A percentile compares a stretch with the other conserved stretches of the same genome.
These are phyloP conservation scores for Brachyhypopomus gauderio DNA, from an alignment of 2,113 vertebrate species.

Conservation along the genomic window DNA sequence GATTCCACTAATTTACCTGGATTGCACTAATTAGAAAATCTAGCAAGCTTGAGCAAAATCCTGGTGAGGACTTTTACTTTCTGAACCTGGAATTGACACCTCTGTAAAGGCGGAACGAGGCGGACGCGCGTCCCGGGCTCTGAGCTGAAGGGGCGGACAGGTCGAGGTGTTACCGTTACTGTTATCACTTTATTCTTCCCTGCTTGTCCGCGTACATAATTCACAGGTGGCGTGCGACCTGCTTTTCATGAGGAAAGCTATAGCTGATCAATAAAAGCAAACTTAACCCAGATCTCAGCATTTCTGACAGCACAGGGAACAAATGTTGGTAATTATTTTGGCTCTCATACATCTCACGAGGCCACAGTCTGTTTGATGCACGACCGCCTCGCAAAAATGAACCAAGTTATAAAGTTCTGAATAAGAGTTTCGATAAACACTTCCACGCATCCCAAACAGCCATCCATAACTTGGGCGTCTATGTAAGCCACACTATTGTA, in stretches of 20 bases:
- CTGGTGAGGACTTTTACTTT: no score
- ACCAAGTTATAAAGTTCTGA: background rate
- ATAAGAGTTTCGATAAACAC: background rate
- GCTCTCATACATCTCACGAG: background rate
- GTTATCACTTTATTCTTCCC: background rate
- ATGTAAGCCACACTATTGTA: background rate
- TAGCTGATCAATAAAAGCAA: slow-evolving; percentile 2
- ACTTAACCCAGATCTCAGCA: background rate
- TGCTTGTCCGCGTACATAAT: background rate
- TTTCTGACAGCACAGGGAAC: background rate
- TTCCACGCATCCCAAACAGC: background rate
- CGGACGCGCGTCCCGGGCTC: no score
- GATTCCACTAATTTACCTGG: no score
- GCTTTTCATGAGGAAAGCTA: background rate
- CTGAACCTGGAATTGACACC: no score
- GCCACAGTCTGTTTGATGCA: background rate
- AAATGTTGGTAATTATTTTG: background rate
- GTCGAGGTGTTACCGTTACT: no score
- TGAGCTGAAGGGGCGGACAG: no score
- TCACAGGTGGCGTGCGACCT: background rate
- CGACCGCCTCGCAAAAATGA: background rate
- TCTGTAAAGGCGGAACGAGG: no score
- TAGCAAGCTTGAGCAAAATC: no score
- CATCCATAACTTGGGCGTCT: background rate
- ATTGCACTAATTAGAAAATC: no score